Conservation (phyloP, 2,888 invertebrate genomes). For the Himalopsyche japonica region DNA sequence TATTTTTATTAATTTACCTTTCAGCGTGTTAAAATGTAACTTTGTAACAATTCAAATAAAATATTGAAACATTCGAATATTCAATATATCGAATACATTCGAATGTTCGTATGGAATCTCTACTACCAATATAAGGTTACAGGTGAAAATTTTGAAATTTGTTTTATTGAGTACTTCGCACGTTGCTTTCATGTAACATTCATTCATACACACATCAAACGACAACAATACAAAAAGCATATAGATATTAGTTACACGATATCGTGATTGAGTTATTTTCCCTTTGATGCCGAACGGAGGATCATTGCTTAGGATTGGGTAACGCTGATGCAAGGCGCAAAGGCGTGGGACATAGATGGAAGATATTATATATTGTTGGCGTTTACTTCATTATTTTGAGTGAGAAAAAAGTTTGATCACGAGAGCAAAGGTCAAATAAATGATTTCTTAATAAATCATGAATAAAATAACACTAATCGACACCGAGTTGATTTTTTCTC, state of each 20-base stretch:
- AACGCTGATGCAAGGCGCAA: background rate
- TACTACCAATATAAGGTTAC: background rate
- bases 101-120: no score
- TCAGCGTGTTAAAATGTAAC: no score
- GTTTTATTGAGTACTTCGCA: background rate
- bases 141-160: background rate
- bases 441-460: background rate
- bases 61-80: no score
- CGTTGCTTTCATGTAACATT: background rate
- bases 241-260: background rate
- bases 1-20: no score
- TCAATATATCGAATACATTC: no score
- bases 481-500: background rate
- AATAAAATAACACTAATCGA: background rate
- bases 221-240: background rate
- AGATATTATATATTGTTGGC: background rate
- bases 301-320: background rate
- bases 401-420: background rate
- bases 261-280: constrained; percentile 30
- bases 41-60: no score
- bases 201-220: background rate
- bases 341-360: background rate
- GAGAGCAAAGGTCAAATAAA: background rate
- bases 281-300: constrained; percentile 4
- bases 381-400: background rate